Conservation (phyloP, 2,113 vertebrate genomes). For the Plotosus lineatus region DNA sequence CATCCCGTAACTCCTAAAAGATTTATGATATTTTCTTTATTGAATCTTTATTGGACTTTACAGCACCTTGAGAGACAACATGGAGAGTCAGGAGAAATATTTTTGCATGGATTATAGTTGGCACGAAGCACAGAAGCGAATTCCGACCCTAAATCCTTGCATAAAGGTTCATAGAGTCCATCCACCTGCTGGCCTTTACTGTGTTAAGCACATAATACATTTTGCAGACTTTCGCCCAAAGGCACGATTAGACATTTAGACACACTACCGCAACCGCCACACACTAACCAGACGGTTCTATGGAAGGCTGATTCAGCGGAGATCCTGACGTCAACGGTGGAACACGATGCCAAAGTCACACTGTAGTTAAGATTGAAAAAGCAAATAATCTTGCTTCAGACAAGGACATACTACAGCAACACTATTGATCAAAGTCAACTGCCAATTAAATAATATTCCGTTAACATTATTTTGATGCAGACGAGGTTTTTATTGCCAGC, state of each 20-base stretch:
- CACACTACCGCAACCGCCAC: slow-evolving; percentile 2
- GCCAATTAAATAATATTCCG: neutral
- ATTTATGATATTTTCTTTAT: neutral
- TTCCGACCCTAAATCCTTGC: neutral
- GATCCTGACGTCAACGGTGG: neutral
- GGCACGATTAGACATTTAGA: slow-evolving; percentile 33
- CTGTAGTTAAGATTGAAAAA: neutral
- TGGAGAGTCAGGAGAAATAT: neutral
- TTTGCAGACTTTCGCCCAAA: slow-evolving; percentile 17
- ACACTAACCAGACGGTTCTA: slow-evolving; percentile 13
- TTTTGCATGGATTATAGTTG: neutral
- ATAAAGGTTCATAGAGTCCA: slow-evolving; percentile 14
- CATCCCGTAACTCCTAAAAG: neutral
- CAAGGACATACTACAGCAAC: neutral
- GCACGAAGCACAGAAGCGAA: neutral
- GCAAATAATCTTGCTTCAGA: neutral
- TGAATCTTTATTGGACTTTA: neutral
- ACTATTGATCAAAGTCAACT: neutral
- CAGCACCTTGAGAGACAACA: neutral
- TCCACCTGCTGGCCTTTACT: slow-evolving; percentile 26
- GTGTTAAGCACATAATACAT: slow-evolving; percentile 5
- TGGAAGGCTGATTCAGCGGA: slow-evolving; percentile 28
- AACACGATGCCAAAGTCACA: neutral
- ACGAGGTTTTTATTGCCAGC: slow-evolving; percentile 19
- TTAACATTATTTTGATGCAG: slow-evolving; percentile 28